These are phyloP conservation scores for Porites rus DNA, from an alignment of 92 coral and sea anemone genomes.

Conservation along the genomic window DNA sequence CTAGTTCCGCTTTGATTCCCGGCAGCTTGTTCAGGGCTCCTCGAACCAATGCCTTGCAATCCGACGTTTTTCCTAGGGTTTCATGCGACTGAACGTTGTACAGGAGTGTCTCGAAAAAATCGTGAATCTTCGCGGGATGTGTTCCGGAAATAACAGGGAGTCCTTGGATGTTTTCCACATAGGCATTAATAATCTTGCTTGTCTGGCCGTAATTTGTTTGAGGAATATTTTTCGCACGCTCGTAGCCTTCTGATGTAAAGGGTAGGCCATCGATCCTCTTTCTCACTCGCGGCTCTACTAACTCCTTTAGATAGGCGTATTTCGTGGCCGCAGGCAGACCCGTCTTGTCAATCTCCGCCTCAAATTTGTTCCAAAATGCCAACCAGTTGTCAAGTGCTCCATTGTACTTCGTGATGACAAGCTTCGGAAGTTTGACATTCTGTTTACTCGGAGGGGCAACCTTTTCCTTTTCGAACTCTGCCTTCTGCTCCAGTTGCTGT, in stretches of 20 bases:
- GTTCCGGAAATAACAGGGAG: too few relatives aligned
- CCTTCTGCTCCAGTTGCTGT: conserved; percentile 34
- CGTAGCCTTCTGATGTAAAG: conserved; percentile 56
- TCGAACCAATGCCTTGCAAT: conserved; percentile 60
- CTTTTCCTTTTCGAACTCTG: conserved; percentile 11
- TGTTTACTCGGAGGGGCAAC: conserved; percentile 14
- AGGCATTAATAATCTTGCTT: conserved; percentile 55
- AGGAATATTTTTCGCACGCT: conserved; percentile 10
- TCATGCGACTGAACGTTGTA: conserved; percentile 1
- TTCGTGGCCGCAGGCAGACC: conserved; percentile 47
- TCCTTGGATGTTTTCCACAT: background rate
- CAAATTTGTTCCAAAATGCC: conserved; percentile 51
- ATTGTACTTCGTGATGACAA: conserved; percentile 42
- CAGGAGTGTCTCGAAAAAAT: too few relatives aligned
- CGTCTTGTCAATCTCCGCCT: conserved; percentile 48
- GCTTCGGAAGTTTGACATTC: conserved; percentile 57
- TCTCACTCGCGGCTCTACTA: conserved; percentile 43
- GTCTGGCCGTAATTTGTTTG: conserved; percentile 63
- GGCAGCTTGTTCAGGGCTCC: conserved; percentile 64
- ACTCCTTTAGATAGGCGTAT: conserved; percentile 62
- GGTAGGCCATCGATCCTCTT: conserved; percentile 62
- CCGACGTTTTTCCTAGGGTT: conserved; percentile 55
- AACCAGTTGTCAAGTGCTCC: conserved; percentile 57
- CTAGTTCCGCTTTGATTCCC: conserved; percentile 67
- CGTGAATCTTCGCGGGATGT: too few relatives aligned